Evolutionary conservation across 2,797 vertebrate species (phyloP), one percentile per base, ranked within the genome.

Genomic region (Xiphorhynchus erythropygius): DNA sequence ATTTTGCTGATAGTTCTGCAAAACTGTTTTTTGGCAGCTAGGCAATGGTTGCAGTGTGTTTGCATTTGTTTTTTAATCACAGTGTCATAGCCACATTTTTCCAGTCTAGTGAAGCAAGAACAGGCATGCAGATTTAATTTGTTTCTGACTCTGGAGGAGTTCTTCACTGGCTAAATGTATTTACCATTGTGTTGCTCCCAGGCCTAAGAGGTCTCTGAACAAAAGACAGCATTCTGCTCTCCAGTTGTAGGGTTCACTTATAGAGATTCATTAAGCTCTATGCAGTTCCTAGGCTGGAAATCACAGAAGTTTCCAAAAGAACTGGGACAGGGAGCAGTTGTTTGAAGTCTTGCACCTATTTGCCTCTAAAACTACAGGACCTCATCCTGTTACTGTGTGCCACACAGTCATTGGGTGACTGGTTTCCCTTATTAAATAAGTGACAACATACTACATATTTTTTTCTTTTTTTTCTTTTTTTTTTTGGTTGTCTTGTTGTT

Each of bases 1-100:
- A 79, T 79, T 95, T 82, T 95, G 50, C 84, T 92, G 91, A 94
- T 94, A 87, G 90, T 78, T 91, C 83, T 82, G 63, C 74, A 94
- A 86, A 95, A 87, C 53, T 62, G 37, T 1, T 41, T 94, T 86
- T 94, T 97, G 96, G 91, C 88, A 87, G 80, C 82, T 77, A 65
- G 19, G 83, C 81, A 69, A 64, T 56, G 47, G 50, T 85, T 86
- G 85, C 55, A 92, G 67, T 37, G 60, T 85, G 70, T 71, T 67
- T 84, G 22, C 74, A 56, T 90, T 91, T 93, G 75, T 56, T 90
- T 95, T 96, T 92, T 91, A 96, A 96, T 93, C 68, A 95, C 76
- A 44, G 89, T 92, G 92, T 90, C 90, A 91, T 83, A 78, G 49
- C 13, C 60, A 50, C 52, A 50, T 95, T 95, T 95, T 96, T 96